These are phyloP conservation scores for Hylaeus anthracinus DNA, from an alignment of 1,140 invertebrate species.

Conservation along the genomic window DNA sequence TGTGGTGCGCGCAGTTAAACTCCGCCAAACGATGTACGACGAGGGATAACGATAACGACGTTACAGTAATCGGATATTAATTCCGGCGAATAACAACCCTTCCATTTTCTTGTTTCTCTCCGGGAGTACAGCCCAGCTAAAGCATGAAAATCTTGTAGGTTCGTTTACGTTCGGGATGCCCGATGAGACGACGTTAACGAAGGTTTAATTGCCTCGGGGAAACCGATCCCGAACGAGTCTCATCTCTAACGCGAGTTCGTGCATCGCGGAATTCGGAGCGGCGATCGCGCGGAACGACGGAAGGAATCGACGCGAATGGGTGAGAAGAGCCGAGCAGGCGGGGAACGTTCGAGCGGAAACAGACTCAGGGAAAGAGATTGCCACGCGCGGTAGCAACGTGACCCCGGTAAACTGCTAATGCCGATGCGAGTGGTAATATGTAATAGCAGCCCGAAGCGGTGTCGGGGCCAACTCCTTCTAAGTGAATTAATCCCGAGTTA, in stretches of 20 bases:
- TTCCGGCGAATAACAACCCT: slow-evolving; percentile 5
- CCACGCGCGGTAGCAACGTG: slow-evolving; percentile 39
- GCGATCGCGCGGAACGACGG: too few species aligned
- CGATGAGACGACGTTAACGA: background rate
- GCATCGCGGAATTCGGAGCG: background rate
- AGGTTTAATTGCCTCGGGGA: background rate
- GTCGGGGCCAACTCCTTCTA: slow-evolving; percentile 75
- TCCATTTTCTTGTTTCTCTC: background rate
- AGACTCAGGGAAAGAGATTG: slow-evolving; percentile 34
- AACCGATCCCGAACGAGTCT: background rate
- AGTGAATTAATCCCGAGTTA: slow-evolving; percentile 78
- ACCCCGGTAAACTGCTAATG: slow-evolving; percentile 71
- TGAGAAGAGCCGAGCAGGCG: too few species aligned
- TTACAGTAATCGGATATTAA: slow-evolving; percentile 36
- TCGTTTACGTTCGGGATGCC: too few species aligned
- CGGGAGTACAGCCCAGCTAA: background rate
- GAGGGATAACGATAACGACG: slow-evolving; percentile 15
- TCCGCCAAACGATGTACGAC: background rate
- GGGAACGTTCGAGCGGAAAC: slow-evolving; percentile 31
- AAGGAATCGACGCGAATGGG: background rate
- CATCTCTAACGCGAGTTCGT: background rate
- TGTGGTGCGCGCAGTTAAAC: background rate
- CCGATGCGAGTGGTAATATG: slow-evolving; percentile 75
- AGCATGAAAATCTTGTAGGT: background rate
- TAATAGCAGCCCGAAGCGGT: slow-evolving; percentile 77